Evolutionary conservation across 53 echinoderm and acorn worm species (phyloP).

Genomic region (Actinopyga echinites): DNA sequence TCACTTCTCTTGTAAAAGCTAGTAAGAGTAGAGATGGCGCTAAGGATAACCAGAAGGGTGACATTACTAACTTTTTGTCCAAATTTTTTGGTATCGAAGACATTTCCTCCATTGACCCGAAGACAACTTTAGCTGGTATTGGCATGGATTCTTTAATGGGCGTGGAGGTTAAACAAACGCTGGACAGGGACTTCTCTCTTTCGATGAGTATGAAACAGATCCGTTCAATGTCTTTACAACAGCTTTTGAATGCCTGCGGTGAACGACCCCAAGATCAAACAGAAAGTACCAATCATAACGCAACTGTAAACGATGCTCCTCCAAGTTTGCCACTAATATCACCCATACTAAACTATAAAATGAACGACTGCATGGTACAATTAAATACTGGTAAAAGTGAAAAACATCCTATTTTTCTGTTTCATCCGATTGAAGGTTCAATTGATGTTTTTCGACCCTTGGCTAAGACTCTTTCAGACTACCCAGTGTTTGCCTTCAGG

Average conservation of each 20-base stretch:
- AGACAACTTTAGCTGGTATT: constrained; percentile 57
- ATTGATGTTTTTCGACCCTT: too few relatives aligned
- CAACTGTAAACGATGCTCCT: too few relatives aligned
- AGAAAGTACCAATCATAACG: too few relatives aligned
- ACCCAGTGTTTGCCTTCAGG: too few relatives aligned
- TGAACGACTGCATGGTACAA: too few relatives aligned
- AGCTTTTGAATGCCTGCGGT: not conserved
- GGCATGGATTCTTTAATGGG: constrained; percentile 74
- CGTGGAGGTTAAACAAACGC: constrained; percentile 69
- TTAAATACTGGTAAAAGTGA: too few relatives aligned
- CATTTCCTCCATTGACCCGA: constrained; percentile 46
- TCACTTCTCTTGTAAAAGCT: constrained; percentile 56
- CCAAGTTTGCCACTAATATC: too few relatives aligned
- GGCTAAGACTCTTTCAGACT: too few relatives aligned
- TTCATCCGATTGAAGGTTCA: too few relatives aligned
- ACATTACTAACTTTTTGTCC: constrained; percentile 40
- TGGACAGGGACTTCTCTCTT: constrained; percentile 64
- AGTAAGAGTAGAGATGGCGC: not conserved
- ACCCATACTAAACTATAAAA: too few relatives aligned
- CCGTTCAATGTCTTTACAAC: constrained; percentile 51
- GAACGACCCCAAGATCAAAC: too few relatives aligned
- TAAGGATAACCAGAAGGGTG: constrained; percentile 26
- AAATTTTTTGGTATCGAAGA: constrained; percentile 64
- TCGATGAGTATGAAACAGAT: constrained; percentile 60
- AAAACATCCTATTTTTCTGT: too few relatives aligned